Evolutionary conservation across 1,140 invertebrate genomes (phyloP), one percentile per base, ranked within the genome.

Genomic region (Neodiprion virginianus): DNA sequence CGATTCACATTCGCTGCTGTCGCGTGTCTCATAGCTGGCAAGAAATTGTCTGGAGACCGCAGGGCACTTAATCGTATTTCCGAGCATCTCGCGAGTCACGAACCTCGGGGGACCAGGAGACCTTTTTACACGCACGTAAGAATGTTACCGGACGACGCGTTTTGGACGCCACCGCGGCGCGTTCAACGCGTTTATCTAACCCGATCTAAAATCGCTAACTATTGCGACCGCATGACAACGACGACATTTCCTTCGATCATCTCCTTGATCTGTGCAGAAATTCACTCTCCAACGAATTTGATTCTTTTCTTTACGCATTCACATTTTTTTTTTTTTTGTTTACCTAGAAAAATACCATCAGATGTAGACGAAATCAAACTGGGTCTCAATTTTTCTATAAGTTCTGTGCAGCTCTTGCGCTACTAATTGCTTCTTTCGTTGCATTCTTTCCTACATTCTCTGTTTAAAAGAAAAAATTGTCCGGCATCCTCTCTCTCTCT

Each of bases 101-200:
- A 40, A 40, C 28, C 28, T 40, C 28, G 28, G 28, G 28, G 28
- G 28, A 40, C 28, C 28, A 40, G 28, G 28, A 5, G 5, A 12
- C 53, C 53, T 8, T 12, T 14, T 14, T 14, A 61, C 4, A 61
- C 53, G 53, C 53, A 61, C 8, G 53, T 61, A 61, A 61, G 53
- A 61, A 61, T 61, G 53, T 61, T 61, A 61, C 53, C 53, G 53
- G 53, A 61, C 53, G 53, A 61, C 53, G 53, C 53, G 53, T 61
- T 61, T 61, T 61, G 5, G n/a, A 4, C 53, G 7, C n/a, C 53
- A 61, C 53, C 53, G 5, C 53, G 5, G 5, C 53, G 53, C 53
- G 53, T 61, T 61, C 11, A 8, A 61, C 11, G n/a, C 28, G 28
- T 40, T 14, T 61, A 61, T 61, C 53, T 61, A 14, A 61, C n/a